These are phyloP conservation scores for Caenorhabditis sulstoni DNA, from an alignment of 2,888 invertebrate genomes.

Conservation along the genomic window DNA sequence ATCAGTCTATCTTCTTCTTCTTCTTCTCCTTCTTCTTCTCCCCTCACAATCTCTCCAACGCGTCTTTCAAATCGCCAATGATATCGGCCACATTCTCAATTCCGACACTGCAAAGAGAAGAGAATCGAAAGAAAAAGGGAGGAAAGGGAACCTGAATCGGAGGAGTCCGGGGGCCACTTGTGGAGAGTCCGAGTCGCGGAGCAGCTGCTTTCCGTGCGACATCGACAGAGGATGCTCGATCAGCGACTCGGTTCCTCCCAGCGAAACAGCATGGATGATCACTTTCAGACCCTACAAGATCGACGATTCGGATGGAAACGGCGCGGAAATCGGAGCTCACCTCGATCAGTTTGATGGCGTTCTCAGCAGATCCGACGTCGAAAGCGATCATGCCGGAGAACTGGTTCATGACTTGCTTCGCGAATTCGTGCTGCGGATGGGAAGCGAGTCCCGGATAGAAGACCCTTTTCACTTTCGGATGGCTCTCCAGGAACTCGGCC, in stretches of 20 bases:
- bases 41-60: conserved; percentile 57
- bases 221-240: conserved; percentile 71
- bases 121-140: background rate
- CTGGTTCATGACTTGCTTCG: conserved; percentile 62
- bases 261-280: conserved; percentile 69
- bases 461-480: conserved; percentile 61
- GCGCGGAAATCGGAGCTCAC: conserved; percentile 11
- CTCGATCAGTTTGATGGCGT: conserved; percentile 66
- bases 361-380: conserved; percentile 64
- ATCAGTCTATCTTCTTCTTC: conserved; percentile 16
- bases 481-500: conserved; percentile 65
- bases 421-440: conserved; percentile 70
- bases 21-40: conserved; percentile 6
- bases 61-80: conserved; percentile 81
- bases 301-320: background rate
- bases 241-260: conserved; percentile 74
- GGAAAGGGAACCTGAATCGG: conserved; percentile 65
- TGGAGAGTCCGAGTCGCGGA: conserved; percentile 35
- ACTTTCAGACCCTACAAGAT: conserved; percentile 34
- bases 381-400: conserved; percentile 74
- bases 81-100: conserved; percentile 81
- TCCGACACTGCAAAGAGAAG: conserved; percentile 76
- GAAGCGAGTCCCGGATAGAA: conserved; percentile 71
- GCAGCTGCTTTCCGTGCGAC: conserved; percentile 66
- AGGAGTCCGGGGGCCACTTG: conserved; percentile 62